These are phyloP conservation scores for Distichodus sexfasciatus DNA, from an alignment of 2,797 vertebrate genomes.

Conservation along the genomic window DNA sequence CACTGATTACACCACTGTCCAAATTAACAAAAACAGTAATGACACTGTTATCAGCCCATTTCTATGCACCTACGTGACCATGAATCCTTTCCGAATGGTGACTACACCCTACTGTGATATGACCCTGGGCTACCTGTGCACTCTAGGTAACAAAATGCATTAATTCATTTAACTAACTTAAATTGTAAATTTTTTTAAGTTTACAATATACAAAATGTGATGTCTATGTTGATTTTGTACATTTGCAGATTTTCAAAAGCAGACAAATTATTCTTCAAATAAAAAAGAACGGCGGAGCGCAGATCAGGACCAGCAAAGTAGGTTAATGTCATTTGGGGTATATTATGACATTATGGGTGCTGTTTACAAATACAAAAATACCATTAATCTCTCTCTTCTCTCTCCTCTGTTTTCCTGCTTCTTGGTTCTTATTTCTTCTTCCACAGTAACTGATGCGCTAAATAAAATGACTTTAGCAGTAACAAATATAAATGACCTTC, in stretches of 20 bases:
- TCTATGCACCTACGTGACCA: conserved; percentile 64
- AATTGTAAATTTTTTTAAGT: too few species aligned
- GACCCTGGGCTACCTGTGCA: conserved; percentile 66
- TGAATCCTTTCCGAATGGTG: conserved; percentile 59
- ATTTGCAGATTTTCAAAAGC: not conserved
- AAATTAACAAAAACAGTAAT: not conserved
- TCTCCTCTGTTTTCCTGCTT: not conserved
- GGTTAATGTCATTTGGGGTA: not conserved
- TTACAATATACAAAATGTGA: too few species aligned
- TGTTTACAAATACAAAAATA: not conserved
- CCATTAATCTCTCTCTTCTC: not conserved
- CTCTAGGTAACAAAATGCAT: conserved; percentile 66
- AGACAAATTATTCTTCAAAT: not conserved
- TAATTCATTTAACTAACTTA: too few species aligned
- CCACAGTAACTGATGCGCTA: not conserved
- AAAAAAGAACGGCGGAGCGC: not conserved
- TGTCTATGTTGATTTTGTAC: not conserved
- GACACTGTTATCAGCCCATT: not conserved
- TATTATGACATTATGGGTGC: too few species aligned
- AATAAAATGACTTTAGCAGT: not conserved
- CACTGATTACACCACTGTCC: not conserved
- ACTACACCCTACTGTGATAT: conserved; percentile 58
- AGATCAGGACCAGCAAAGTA: not conserved
- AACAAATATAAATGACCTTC: not conserved
- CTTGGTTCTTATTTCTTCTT: not conserved